Evolutionary conservation across 2,113 vertebrate genomes (phyloP), one percentile per base, ranked within the genome.

Genomic region (Electrona antarctica): DNA sequence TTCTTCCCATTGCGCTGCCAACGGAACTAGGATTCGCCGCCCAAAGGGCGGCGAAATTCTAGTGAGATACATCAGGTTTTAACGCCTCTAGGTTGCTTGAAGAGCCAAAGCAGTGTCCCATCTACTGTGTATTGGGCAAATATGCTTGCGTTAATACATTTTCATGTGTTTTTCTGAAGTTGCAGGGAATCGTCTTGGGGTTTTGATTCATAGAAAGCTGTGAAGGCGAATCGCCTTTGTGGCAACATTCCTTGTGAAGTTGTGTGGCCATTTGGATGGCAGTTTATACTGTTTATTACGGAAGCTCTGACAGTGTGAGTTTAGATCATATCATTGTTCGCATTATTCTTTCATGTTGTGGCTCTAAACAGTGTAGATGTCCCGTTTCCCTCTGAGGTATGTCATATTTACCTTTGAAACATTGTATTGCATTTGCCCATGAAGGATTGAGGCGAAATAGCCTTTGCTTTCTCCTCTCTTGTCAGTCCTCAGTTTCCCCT

Each of bases 121-220:
- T 85, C 83, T 74, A 51, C 73, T 82, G 69, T 71, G 75, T 79
- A 77, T n/a, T n/a, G 21, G 21, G 21, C 21, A 21, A 21, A 1
- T 77, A 87, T 82, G 75, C 21, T 21, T 56, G 71, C 11, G 33
- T 66, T 61, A 1, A 21, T 21, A 70, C 64, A 60, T 69, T 77
- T 84, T 80, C 64, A 75, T 75, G 63, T 57, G 76, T 55, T 59
- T 21, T 66, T 78, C 83, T 81, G 64, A 71, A 79, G 69, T 65
- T 46, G 56, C 8, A n/a, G 74, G 67, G 81, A 71, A 67, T 48
- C 59, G 68, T 87, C 85, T 72, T 29, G 67, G 21, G 21, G 69
- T 77, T 88, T 87, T 89, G 90, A 91, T 89, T 83, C 79, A 83
- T 13, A 79, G 82, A 80, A 87, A 85, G 87, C 71, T 76, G 76